Conservation (phyloP, 2,888 invertebrate species). For the Ichneumoninae sp. region DNA sequence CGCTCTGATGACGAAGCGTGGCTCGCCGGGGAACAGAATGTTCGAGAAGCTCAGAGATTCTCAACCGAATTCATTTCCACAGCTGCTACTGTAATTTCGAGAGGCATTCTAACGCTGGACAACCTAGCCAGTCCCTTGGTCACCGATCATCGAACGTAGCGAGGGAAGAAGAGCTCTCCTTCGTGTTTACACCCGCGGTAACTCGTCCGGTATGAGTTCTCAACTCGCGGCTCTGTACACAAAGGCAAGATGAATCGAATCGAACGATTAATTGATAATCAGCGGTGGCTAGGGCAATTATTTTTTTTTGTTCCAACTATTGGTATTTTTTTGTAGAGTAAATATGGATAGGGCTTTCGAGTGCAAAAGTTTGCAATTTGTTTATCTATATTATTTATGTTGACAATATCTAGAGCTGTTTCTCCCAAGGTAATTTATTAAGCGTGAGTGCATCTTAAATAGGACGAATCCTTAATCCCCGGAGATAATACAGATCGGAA, state of each 20-base stretch:
- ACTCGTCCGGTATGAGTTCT: background rate
- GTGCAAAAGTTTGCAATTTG: background rate
- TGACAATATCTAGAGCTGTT: background rate
- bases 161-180: constrained; percentile 12
- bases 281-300: background rate
- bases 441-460: background rate
- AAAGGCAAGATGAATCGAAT: background rate
- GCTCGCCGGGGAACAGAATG: constrained; percentile 11
- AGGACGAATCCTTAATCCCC: background rate
- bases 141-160: background rate
- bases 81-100: background rate
- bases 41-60: constrained; percentile 57
- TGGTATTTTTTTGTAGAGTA: background rate
- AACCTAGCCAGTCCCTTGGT: background rate
- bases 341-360: background rate
- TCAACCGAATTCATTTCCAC: constrained; percentile 20
- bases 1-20: background rate
- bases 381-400: background rate
- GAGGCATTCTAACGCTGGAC: background rate
- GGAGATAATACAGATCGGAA: background rate
- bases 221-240: background rate
- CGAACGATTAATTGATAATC: background rate
- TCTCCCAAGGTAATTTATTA: too few relatives aligned
- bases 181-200: constrained; percentile 2
- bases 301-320: background rate